Evolutionary conservation across 2,888 invertebrate genomes (phyloP).

Genomic region (Agrochola lota): DNA sequence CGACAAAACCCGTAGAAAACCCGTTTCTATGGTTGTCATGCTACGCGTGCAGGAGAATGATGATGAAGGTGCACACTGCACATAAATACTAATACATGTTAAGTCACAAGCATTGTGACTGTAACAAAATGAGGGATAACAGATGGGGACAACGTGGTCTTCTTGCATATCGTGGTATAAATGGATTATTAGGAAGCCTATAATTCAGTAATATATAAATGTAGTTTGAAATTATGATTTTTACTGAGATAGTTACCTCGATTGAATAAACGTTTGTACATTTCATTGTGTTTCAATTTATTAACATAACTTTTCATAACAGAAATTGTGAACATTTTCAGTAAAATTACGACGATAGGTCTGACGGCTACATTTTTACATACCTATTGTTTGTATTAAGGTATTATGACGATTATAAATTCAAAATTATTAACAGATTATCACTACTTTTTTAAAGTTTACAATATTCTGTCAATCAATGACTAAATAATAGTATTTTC

Average conservation of each 20-base stretch:
- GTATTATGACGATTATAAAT: not conserved
- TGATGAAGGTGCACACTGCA: not conserved
- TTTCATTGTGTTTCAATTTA: constrained; percentile 29
- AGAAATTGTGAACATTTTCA: not conserved
- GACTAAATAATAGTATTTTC: not conserved
- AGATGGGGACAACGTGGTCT: not conserved
- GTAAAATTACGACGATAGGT: not conserved
- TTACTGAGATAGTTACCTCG: not conserved
- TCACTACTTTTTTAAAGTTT: not conserved
- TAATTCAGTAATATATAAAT: not conserved
- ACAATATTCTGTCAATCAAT: not conserved
- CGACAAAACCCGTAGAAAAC: too few species aligned
- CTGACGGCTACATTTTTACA: not conserved
- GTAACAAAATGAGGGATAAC: not conserved
- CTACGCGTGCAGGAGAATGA: too few species aligned
- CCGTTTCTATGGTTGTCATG: too few species aligned
- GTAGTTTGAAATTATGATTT: not conserved
- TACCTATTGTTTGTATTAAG: not conserved
- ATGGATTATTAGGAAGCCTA: not conserved
- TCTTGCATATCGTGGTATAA: not conserved
- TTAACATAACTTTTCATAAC: not conserved
- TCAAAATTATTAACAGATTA: constrained; percentile 2
- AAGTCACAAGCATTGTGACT: not conserved
- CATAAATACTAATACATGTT: not conserved
- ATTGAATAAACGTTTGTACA: constrained; percentile 22